Conservation (phyloP, 1,140 invertebrate species). For the Eurytemora carolleeae region DNA sequence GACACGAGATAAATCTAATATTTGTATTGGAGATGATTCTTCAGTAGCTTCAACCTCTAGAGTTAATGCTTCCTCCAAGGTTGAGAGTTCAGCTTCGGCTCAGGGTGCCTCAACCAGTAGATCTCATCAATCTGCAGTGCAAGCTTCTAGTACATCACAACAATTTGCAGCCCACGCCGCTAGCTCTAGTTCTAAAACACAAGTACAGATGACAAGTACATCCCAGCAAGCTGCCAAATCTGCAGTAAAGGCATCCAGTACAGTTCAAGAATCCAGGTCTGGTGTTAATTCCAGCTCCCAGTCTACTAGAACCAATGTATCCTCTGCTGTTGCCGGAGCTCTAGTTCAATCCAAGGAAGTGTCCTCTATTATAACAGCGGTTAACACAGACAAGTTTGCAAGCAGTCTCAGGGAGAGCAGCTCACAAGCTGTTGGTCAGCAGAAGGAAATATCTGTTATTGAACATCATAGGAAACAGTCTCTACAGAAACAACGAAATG, state of each 20-base stretch:
- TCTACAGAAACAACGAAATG: constrained; percentile 5
- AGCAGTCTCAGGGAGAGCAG: constrained; percentile 12
- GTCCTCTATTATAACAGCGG: not conserved
- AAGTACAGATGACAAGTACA: not conserved
- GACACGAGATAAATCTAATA: not conserved
- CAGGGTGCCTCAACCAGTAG: not conserved
- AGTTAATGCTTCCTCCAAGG: not conserved
- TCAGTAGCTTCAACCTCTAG: not conserved
- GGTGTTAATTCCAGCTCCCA: no score
- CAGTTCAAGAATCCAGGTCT: no score
- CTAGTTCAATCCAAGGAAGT: not conserved
- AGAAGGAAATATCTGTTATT: constrained; percentile 15
- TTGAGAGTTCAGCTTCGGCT: not conserved
- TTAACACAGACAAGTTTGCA: constrained; percentile 13
- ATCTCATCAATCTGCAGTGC: not conserved
- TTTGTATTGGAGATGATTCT: not conserved
- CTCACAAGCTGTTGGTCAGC: not conserved
- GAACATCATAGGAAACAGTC: constrained; percentile 16
- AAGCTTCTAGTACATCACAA: not conserved
- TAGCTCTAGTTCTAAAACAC: no score
- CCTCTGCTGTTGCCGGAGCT: not conserved
- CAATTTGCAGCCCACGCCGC: no score
- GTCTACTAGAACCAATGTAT: not conserved
- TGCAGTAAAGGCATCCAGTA: not conserved
- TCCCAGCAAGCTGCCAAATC: not conserved